These are phyloP conservation scores for Podarcis lilfordi DNA, from an alignment of 2,797 vertebrate species.

Conservation along the genomic window DNA sequence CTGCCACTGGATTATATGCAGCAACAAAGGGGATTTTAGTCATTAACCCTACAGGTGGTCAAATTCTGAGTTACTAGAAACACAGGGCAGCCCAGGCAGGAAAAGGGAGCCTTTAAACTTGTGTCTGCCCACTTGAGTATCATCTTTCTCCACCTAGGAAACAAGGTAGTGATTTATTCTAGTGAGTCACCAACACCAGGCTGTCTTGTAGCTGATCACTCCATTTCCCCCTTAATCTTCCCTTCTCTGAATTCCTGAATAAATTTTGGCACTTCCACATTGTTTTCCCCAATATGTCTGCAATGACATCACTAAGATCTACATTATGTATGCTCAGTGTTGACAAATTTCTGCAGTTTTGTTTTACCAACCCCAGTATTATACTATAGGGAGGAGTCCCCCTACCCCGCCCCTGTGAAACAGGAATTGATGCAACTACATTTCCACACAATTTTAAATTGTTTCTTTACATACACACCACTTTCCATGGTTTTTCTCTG, in stretches of 20 bases:
- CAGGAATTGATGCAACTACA: neutral
- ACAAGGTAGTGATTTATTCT: neutral
- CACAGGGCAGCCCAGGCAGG: neutral
- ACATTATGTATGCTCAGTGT: neutral
- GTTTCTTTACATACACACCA: neutral
- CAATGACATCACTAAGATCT: neutral
- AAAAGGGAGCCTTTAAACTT: neutral
- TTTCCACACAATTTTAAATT: neutral
- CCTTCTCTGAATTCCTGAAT: neutral
- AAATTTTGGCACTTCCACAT: neutral
- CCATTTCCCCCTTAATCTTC: neutral
- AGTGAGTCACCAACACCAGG: neutral
- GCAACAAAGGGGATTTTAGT: neutral
- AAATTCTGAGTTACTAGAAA: neutral
- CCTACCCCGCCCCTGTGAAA: neutral
- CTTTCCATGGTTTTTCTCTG: neutral
- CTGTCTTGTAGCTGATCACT: neutral
- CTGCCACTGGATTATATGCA: neutral
- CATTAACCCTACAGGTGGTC: neutral
- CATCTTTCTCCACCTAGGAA: neutral
- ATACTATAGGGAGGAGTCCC: neutral
- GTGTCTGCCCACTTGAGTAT: neutral
- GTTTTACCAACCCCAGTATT: neutral
- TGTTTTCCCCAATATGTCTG: neutral
- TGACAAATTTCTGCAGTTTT: neutral